phyloP scores from a whole-genome alignment of 2,113 vertebrate genomes.

The Tetrax tetrax region DNA sequence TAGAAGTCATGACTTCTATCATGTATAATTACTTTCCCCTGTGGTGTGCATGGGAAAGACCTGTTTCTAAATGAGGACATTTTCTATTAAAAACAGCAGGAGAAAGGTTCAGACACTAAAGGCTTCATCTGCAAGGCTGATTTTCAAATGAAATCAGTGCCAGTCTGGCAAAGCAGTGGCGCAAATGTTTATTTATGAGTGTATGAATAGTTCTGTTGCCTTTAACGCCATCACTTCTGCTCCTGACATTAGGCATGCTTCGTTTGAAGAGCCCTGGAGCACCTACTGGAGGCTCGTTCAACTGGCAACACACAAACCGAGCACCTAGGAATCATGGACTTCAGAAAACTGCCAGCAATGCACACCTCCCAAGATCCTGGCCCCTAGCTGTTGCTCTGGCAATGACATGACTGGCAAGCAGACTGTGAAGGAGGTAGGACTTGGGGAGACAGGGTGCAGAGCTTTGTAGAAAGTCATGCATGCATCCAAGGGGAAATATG shows the following conservation, averaged over 20 bases:
- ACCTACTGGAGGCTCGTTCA: neutral
- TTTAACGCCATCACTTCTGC: neutral
- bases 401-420: neutral
- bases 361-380: neutral
- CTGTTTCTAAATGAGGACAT: constrained; percentile 20
- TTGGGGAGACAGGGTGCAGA: neutral
- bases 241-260: neutral
- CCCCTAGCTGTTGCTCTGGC: neutral
- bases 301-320: neutral
- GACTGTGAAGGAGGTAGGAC: neutral
- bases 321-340: neutral
- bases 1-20: constrained; percentile 46
- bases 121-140: neutral
- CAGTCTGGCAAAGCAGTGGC: neutral
- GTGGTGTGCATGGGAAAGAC: neutral
- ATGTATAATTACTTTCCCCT: constrained; percentile 36
- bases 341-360: neutral
- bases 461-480: neutral
- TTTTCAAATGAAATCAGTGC: constrained; percentile 2
- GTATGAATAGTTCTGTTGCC: neutral
- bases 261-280: neutral
- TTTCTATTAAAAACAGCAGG: constrained; percentile 47
- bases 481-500: neutral
- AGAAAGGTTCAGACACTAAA: neutral
- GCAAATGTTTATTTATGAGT: neutral